Base-by-base conservation (phyloP, 2,797 vertebrate genomes). In the Parauchenoglanis punctatus region DNA sequence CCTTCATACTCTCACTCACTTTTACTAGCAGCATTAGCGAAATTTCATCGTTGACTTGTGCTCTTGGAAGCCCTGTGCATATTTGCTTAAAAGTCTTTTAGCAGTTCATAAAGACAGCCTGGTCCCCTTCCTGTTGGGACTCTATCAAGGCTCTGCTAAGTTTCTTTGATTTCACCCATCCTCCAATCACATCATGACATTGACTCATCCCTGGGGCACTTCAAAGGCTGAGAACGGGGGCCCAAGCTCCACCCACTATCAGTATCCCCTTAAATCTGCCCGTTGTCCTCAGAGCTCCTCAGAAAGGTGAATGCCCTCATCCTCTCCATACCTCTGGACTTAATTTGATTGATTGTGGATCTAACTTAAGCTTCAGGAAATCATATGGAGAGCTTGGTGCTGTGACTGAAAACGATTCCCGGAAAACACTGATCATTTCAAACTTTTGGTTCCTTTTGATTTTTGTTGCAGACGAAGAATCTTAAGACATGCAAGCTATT, bases 141-240 rank as follows among this genome's bases (percentile, higher is more conserved):
- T 93, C 94, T 97, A 96, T 97, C 97, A 97, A 96, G 95, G 93
- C 96, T 96, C 95, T 97, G 97, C 96, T 97, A 98, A 98, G 96
- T 97, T 96, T 95, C 96, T 97, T 97, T 97, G 95, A 96, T 96
- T 96, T 95, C 91, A 87, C 87, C 91, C 91, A 73, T 85, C 93
- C 90, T 93, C 96, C 96, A 96, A 96, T 96, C 94, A 93, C 93
- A 94, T 93, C 54, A 28, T 92, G 92, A 89, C 93, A 91, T 92
- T 90, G 93, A 91, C 94, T 95, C 94, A 91, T 94, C 94, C 93
- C 92, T 92, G 94, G 94, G 95, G 81, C 94, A 95, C 96, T 96
- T 97, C 96, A 96, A 96, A 96, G 96, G 91, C 91, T 94, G 93
- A 91, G 92, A 95, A 96, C 92, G 94, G 93, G 90, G 90, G 89